Evolutionary conservation across 2,113 vertebrate genomes (phyloP), one percentile per base, ranked within the genome.

Genomic region (Rhizomys pruinosus): DNA sequence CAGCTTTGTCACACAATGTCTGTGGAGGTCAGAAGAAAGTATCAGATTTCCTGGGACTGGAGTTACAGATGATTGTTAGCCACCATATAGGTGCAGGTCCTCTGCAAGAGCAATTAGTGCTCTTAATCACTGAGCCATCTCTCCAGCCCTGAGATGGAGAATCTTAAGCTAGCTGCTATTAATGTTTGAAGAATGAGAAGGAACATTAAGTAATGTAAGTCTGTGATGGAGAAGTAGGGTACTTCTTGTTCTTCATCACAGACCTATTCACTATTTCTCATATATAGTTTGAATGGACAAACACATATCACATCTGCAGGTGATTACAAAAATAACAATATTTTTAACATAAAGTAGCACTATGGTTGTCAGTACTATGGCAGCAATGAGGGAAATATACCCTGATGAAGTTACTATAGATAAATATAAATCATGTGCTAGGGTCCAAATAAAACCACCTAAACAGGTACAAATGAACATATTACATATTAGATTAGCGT

Each of bases 281-380:
- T 32, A 55, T 22, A n/a, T 79, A 23, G 32, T 76, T 88, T 94
- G 39, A 27, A 64, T 68, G 25, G 76, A 84, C 42, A 29, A 86
- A 61, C 39, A 94, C 34, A 37, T 15, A 77, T 90, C 55, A 81
- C 19, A 90, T 90, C 88, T 63, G 7, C 5, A 72, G 71, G 84
- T 55, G 39, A 59, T 84, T 47, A 89, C 64, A 89, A 93, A 89
- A 93, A 85, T 66, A 88, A 39, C 71, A 88, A 90, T 78, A 64
- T 13, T 87, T 89, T 86, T 81, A 90, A 68, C 78, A 27, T 19
- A 73, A 92, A 95, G 90, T n/a, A n/a, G n/a, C n/a, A n/a, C n/a
- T n/a, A n/a, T n/a, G n/a, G n/a, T n/a, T 72, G 73, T 73, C n/a
- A 78, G 6, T n/a, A 78, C 55, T 74, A 47, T 94, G 66, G 39